These are phyloP conservation scores for Centrocercus urophasianus DNA, from an alignment of 2,113 vertebrate genomes.

Conservation along the genomic window DNA sequence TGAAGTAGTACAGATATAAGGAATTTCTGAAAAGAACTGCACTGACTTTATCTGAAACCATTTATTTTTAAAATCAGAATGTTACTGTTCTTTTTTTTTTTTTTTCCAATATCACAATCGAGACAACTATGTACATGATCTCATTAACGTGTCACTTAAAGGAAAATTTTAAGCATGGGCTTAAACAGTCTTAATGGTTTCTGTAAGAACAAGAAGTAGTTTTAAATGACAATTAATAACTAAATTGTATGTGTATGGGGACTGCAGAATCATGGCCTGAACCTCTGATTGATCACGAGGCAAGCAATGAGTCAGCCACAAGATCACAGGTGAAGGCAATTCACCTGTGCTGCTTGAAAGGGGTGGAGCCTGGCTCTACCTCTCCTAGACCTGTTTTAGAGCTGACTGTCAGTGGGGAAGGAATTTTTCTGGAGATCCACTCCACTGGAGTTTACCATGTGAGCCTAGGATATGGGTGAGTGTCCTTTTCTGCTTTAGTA, in stretches of 20 bases:
- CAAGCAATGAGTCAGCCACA: too few species aligned
- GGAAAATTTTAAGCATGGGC: background rate
- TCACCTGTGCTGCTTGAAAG: too few species aligned
- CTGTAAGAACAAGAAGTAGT: background rate
- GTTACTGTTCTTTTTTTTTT: background rate
- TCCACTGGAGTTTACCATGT: too few species aligned
- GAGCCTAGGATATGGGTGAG: too few species aligned
- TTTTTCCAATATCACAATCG: background rate
- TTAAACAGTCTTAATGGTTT: background rate
- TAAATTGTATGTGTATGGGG: background rate
- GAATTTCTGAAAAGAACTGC: background rate
- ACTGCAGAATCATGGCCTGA: too few species aligned
- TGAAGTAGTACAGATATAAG: background rate
- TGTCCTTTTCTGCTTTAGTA: too few species aligned
- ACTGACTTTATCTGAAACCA: background rate
- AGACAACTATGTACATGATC: background rate
- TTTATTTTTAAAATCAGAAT: background rate
- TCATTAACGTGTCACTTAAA: background rate
- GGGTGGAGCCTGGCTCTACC: too few species aligned
- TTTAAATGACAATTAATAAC: background rate
- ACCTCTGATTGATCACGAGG: too few species aligned
- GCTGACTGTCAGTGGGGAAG: too few species aligned
- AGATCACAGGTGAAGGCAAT: too few species aligned
- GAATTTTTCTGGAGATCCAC: too few species aligned
- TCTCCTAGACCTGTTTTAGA: too few species aligned